Percentiles rank a stretch among this genome's conserved stretches.
Evolutionary conservation across 2,888 invertebrate genomes (phyloP).

Genomic region (Chrysina gloriosa): DNA sequence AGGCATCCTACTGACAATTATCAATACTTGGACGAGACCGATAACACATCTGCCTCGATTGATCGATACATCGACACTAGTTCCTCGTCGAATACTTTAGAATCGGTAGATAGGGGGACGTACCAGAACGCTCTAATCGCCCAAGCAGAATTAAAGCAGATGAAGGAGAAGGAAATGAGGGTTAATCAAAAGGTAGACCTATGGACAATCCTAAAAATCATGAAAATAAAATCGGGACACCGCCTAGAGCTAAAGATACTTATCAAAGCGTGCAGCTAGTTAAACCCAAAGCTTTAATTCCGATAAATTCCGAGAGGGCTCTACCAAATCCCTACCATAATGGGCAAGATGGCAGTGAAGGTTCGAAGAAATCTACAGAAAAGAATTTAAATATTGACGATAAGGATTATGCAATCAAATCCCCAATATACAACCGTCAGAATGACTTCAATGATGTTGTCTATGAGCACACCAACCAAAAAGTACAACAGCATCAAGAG

Average conservation of each 20-base stretch:
- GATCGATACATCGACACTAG: conserved; percentile 61
- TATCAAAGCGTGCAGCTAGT: conserved; percentile 59
- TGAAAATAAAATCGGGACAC: conserved; percentile 50
- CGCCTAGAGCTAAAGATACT: conserved; percentile 59
- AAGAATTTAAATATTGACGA: conserved; percentile 46
- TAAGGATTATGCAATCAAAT: conserved; percentile 42
- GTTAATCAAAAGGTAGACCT: conserved; percentile 39
- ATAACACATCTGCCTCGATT: conserved; percentile 12
- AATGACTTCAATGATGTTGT: conserved; percentile 53
- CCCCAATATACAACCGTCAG: conserved; percentile 37
- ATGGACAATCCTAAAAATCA: conserved; percentile 2
- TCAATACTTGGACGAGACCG: conserved; percentile 20
- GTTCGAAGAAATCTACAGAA: conserved; percentile 48
- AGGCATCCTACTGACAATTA: conserved; percentile 23
- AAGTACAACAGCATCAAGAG: conserved; percentile 27
- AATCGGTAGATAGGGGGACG: conserved; percentile 57
- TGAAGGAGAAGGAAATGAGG: conserved; percentile 45
- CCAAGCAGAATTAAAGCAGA: conserved; percentile 48
- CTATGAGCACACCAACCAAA: conserved; percentile 58
- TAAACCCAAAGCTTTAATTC: conserved; percentile 62
- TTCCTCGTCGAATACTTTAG: conserved; percentile 61
- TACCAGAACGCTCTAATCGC: conserved; percentile 54
- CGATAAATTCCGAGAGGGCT: conserved; percentile 61
- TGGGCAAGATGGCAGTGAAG: conserved; percentile 43
- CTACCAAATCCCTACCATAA: conserved; percentile 61